Evolutionary conservation across 2,113 vertebrate species (phyloP), one percentile per base, ranked within the genome.

Genomic region (Gnathonemus longibarbis): DNA sequence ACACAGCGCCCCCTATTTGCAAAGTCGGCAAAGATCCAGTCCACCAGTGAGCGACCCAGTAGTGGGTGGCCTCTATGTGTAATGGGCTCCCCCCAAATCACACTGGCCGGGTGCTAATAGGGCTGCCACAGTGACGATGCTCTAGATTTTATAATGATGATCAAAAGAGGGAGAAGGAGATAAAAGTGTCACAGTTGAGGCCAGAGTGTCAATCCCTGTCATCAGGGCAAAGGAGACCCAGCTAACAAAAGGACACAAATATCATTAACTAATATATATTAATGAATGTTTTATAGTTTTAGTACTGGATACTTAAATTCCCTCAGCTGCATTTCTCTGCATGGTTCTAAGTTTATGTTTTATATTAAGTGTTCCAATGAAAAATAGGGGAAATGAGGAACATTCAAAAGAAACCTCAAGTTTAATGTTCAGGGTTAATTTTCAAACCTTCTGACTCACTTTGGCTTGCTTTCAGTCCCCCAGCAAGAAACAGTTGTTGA

Each of bases 61-160:
- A 84, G 39, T 48, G 50, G 80, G 66, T 27, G 45, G 58, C n/a
- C 15, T 42, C 66, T 88, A 3, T 11, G 50, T 83, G 46, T 27
- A 56, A 89, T 27, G 9, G 9, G 50, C 39, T 15, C 52, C n/a
- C n/a, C 3, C 21, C 35, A 19, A n/a, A 66, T 50, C 46, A 9
- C 19, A 24, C 52, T 86, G 90, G 90, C 88, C 0, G 4, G 45
- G 17, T 7, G 19, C 31, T 70, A 27, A 85, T 31, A 31, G 48
- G 56, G 90, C 39, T 58, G 39, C 46, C 21, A 11, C 66, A 39
- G 80, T 46, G 58, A 58, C 24, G n/a, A 48, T 77, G 48, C 56
- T 83, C 31, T 13, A 58, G 21, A 27, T 91, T 86, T 91, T 89
- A 42, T 89, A 27, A 45, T 24, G 24, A 86, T 27, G 58, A 62